phyloP scores from a whole-genome alignment of 2,888 invertebrate genomes.

The Gisinianus flammeolus region DNA sequence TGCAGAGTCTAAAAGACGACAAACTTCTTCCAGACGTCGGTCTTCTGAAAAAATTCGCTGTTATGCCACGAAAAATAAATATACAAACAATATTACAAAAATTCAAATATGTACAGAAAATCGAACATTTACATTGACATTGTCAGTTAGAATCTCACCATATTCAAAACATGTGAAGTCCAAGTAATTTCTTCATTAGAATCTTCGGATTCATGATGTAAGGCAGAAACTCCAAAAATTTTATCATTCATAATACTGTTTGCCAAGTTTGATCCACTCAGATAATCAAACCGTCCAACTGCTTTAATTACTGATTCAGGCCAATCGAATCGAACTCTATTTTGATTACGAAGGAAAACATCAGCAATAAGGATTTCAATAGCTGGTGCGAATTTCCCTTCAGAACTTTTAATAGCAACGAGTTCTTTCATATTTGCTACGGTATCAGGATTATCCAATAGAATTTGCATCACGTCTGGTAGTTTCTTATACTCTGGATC shows the following conservation, averaged over 20 bases:
- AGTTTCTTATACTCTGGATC: constrained; percentile 46
- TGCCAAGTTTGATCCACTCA: constrained; percentile 46
- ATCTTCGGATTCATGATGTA: constrained; percentile 34
- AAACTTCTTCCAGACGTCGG: constrained; percentile 57
- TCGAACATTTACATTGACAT: neutral
- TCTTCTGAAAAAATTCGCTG: constrained; percentile 55
- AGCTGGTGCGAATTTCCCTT: constrained; percentile 51
- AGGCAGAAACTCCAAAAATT: constrained; percentile 46
- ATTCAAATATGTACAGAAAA: neutral
- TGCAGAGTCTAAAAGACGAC: constrained; percentile 56
- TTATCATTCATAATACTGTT: constrained; percentile 44
- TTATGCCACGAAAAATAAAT: neutral
- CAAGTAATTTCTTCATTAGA: constrained; percentile 48
- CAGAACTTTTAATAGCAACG: constrained; percentile 42
- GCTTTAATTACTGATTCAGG: constrained; percentile 49
- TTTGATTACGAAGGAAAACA: constrained; percentile 52
- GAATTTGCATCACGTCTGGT: constrained; percentile 53
- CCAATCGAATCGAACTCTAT: constrained; percentile 50
- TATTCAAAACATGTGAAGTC: constrained; percentile 50
- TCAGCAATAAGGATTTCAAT: constrained; percentile 55
- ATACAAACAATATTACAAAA: neutral
- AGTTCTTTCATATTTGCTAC: constrained; percentile 45
- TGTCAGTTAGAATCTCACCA: constrained; percentile 42
- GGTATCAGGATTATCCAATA: constrained; percentile 51
- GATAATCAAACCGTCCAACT: constrained; percentile 52